Evolutionary conservation across 2,888 invertebrate genomes (phyloP), one percentile per base, ranked within the genome.

Genomic region (Synergus japonicus): DNA sequence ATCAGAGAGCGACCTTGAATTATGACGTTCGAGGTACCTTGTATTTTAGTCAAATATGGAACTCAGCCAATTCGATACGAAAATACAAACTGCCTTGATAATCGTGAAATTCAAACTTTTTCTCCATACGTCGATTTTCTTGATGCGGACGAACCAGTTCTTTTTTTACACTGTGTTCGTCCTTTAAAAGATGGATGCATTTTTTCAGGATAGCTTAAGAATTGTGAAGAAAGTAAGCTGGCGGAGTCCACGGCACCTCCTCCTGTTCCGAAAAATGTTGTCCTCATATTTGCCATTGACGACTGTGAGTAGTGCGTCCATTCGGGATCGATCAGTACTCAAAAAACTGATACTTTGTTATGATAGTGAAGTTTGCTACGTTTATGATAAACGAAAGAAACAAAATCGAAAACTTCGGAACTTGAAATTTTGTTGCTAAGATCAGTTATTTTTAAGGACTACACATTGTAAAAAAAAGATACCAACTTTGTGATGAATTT

Each of bases 201-300:
- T 73, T 73, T 69, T 73, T 73, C 73, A 73, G 73, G 49, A 73
- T 54, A 73, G 44, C 18, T 67, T 67, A 73, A 73, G 37, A 41
- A n/a, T 73, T 73, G 49, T 7, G 73, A 29, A 49, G 29, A 69
- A 46, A 49, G 15, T 44, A 73, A 73, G 37, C 73, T 73, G 73
- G 73, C 73, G 73, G 49, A 73, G 13, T 73, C 73, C 37, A 49
- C 49, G 49, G 49, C 73, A 29, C 73, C 73, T 37, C 73, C 73
- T 37, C 54, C 73, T 22, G 73, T 49, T 49, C 49, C 29, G n/a
- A 49, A 54, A 54, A 73, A 54, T 73, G 73, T 73, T 73, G 49
- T 73, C 49, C 73, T 73, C 73, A 49, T 73, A 9, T 73, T 73
- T 73, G 73, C 73, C 73, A 49, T 73, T 73, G 73, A 73, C 49